Base-by-base conservation (phyloP, 2,888 invertebrate species). In the Eupeodes latifasciatus region DNA sequence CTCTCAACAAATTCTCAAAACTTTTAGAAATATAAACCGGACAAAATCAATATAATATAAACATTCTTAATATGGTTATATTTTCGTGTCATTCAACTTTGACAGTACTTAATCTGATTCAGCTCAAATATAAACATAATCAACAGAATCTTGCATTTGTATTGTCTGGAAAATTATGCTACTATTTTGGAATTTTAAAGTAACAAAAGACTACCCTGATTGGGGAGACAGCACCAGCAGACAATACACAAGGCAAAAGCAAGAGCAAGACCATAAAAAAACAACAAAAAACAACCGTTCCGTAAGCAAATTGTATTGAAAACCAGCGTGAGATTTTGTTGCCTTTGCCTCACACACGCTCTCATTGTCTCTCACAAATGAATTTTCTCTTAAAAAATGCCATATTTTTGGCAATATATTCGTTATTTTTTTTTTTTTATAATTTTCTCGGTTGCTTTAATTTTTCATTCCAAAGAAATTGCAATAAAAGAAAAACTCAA, bases 271-370 rank as follows among this genome's bases (percentile, higher is more conserved):
- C 53, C 66, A 81, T 62, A 66, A 83, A 64, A 69, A 66, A 83
- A 64, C 67, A 74, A 67, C 47, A 47, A 12, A n/a, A n/a, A n/a
- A n/a, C n/a, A n/a, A 47, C 47, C 47, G 47, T 59, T 82, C 83
- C 76, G 75, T 80, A 83, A 84, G 66, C 87, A 59, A 83, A 84
- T 80, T 69, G 67, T 69, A 85, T 81, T 80, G 66, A 74, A 83
- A 83, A 83, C 80, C 80, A 66, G 83, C 87, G 79, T 84, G 76
- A 82, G 83, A 83, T 74, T 61, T 36, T 44, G 36, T 72, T 75
- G 49, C n/a, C 27, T 27, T 27, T 27, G 27, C 27, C 27, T 51
- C 62, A 44, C 75, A 67, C 51, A 74, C 11, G 77, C 62, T 61
- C 47, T 34, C 74, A 36, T 44, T 27, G 27, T 34, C 40, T 66